Conservation (phyloP, 2,797 vertebrate genomes). For the Phalanger gymnotis region DNA sequence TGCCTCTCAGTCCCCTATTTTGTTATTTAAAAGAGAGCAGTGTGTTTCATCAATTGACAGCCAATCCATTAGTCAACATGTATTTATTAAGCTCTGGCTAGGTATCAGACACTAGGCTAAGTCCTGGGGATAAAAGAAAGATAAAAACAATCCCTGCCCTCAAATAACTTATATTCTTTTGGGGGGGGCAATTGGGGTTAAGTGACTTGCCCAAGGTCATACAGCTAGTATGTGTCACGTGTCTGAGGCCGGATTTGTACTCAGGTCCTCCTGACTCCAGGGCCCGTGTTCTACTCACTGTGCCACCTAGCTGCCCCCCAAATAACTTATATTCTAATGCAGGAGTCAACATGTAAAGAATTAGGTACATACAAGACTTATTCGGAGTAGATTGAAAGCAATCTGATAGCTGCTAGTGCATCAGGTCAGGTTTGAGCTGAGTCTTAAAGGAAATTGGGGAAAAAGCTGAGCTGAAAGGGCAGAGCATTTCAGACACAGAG, state of each 20-base stretch:
- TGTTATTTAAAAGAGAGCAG: neutral
- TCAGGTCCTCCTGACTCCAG: too few relatives aligned
- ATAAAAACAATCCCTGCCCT: neutral
- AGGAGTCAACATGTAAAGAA: neutral
- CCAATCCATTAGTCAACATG: neutral
- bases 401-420: neutral
- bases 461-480: neutral
- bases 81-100: neutral
- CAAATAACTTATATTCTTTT: neutral
- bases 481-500: neutral
- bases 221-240: too few relatives aligned
- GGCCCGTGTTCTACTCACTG: too few relatives aligned
- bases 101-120: neutral
- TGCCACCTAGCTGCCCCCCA: too few relatives aligned
- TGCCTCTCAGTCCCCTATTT: neutral
- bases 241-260: too few relatives aligned
- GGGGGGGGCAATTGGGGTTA: too few relatives aligned
- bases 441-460: neutral
- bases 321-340: neutral
- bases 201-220: too few relatives aligned
- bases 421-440: neutral
- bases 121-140: neutral
- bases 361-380: neutral
- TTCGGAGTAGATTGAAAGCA: neutral
- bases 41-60: neutral